phyloP scores from a whole-genome alignment of 2,113 vertebrate species.

The Heterotis niloticus region DNA sequence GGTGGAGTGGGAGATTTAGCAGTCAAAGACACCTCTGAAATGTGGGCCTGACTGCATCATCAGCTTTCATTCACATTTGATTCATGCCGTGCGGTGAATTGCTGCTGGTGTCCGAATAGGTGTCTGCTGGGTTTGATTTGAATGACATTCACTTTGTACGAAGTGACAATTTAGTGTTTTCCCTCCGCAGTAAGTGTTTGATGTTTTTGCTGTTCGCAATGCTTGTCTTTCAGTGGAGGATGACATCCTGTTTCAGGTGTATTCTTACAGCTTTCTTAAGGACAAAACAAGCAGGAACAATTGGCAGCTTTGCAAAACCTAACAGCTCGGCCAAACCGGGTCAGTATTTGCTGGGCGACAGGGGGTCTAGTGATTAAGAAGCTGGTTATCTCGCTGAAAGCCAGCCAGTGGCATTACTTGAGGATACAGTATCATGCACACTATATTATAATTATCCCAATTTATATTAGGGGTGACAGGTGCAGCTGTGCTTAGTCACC shows the following conservation, averaged over 20 bases:
- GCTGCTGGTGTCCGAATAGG: background rate
- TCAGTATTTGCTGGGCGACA: background rate
- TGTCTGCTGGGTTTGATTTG: slow-evolving; percentile 6
- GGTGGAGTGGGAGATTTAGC: too few relatives aligned
- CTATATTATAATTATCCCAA: too few relatives aligned
- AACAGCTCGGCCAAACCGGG: background rate
- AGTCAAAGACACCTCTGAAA: background rate
- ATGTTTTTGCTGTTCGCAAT: background rate
- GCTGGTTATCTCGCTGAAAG: background rate
- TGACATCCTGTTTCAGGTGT: background rate
- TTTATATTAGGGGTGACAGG: too few relatives aligned
- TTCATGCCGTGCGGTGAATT: background rate
- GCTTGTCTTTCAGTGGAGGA: background rate
- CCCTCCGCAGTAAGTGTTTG: background rate
- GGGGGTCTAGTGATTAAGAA: background rate
- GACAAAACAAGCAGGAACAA: background rate
- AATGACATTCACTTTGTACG: background rate
- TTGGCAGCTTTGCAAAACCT: background rate
- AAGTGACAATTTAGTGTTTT: background rate
- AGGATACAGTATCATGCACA: too few relatives aligned
- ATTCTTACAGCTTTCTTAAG: background rate
- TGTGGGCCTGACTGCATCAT: background rate
- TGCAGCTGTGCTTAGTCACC: too few relatives aligned
- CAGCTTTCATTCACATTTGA: background rate
- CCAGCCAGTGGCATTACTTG: too few relatives aligned